phyloP scores from a whole-genome alignment of 2,888 invertebrate species.

The Netelia fuscicornis region DNA sequence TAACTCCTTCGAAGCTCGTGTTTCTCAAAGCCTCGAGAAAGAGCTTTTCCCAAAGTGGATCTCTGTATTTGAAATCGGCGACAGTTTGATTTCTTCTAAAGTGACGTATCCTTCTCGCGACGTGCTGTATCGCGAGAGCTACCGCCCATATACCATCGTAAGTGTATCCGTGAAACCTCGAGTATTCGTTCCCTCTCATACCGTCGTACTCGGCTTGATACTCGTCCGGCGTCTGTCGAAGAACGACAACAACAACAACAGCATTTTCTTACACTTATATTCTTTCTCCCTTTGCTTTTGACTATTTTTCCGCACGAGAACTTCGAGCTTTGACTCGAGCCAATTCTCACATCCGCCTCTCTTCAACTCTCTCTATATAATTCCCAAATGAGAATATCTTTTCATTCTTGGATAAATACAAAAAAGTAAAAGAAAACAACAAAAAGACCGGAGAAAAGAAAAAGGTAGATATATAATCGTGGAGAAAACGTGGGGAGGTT shows the following conservation, averaged over 20 bases:
- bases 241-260: not conserved
- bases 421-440: slow-evolving; percentile 20
- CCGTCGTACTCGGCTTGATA: slow-evolving; percentile 94
- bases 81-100: slow-evolving; percentile 92
- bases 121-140: slow-evolving; percentile 96
- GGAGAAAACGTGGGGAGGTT: slow-evolving; percentile 8
- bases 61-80: slow-evolving; percentile 93
- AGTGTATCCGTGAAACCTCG: slow-evolving; percentile 98
- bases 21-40: slow-evolving; percentile 95
- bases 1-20: slow-evolving; percentile 97
- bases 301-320: not conserved
- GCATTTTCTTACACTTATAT: not conserved
- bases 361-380: not conserved
- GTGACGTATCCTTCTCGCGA: slow-evolving; percentile 90
- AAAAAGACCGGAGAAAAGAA: slow-evolving; percentile 20
- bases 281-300: not conserved
- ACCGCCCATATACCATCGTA: slow-evolving; percentile 99
- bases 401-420: slow-evolving; percentile 32
- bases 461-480: slow-evolving; percentile 7
- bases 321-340: too few species aligned
- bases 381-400: slow-evolving; percentile 44
- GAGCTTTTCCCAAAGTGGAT: slow-evolving; percentile 94
- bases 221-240: slow-evolving; percentile 93
- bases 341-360: too few species aligned
- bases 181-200: slow-evolving; percentile 93